Conservation (phyloP, 2,888 invertebrate species). For the Sinelater perroti region DNA sequence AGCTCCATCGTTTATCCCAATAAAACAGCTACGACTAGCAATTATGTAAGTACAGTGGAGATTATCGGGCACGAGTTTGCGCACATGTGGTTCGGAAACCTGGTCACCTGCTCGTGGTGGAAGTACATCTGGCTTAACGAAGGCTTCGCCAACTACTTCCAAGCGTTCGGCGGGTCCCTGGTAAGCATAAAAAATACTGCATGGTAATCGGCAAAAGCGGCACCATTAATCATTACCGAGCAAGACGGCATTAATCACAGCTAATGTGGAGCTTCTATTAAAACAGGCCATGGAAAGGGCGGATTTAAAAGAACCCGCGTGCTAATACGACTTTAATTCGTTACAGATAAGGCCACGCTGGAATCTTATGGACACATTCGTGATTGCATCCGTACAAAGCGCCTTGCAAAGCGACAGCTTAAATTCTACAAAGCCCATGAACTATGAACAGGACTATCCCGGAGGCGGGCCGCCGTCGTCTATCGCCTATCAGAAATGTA, state of each 20-base stretch:
- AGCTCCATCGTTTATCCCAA: slow-evolving; percentile 66
- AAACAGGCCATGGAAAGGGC: too few relatives aligned
- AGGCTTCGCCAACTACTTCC: slow-evolving; percentile 72
- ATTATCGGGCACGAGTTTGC: slow-evolving; percentile 72
- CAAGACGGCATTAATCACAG: too few relatives aligned
- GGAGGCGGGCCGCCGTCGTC: slow-evolving; percentile 48
- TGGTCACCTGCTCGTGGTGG: slow-evolving; percentile 73
- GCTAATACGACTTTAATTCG: not conserved
- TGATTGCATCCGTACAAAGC: slow-evolving; percentile 22
- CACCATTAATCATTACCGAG: too few relatives aligned
- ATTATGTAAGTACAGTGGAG: slow-evolving; percentile 62
- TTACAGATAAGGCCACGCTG: slow-evolving; percentile 43
- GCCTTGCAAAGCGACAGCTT: slow-evolving; percentile 24
- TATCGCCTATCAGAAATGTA: slow-evolving; percentile 27
- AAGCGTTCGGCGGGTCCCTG: slow-evolving; percentile 59
- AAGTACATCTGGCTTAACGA: slow-evolving; percentile 72
- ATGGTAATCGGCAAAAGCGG: too few relatives aligned
- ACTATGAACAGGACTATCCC: slow-evolving; percentile 66
- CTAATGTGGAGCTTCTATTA: too few relatives aligned
- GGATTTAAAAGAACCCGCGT: not conserved
- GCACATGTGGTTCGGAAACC: slow-evolving; percentile 77
- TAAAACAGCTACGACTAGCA: slow-evolving; percentile 56
- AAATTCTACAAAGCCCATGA: slow-evolving; percentile 62
- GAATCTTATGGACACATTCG: slow-evolving; percentile 29
- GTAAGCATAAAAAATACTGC: slow-evolving; percentile 31